These are phyloP conservation scores for Podotricha telesiphe DNA, from an alignment of 2,888 invertebrate genomes.

Conservation along the genomic window DNA sequence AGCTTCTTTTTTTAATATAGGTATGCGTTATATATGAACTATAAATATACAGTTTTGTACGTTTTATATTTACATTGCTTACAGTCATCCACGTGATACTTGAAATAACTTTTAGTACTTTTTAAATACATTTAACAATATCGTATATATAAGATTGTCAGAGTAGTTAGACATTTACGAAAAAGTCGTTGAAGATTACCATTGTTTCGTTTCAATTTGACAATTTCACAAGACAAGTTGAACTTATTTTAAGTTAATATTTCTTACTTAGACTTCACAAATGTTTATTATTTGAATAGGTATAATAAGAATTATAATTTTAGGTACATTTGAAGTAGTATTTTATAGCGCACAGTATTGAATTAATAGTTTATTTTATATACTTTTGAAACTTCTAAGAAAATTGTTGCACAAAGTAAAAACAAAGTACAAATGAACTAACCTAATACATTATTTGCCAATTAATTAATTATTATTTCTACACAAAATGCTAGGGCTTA, in stretches of 20 bases:
- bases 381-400: too few species aligned
- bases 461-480: background rate
- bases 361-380: background rate
- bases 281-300: too few species aligned
- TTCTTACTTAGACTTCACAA: background rate
- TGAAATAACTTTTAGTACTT: slow-evolving; percentile 19
- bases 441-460: background rate
- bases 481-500: background rate
- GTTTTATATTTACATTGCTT: slow-evolving; percentile 1
- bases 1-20: background rate
- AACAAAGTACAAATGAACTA: background rate
- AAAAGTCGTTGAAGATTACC: background rate
- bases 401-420: background rate
- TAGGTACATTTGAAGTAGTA: too few species aligned
- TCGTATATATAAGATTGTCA: slow-evolving; percentile 14
- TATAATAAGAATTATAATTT: too few species aligned
- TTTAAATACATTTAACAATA: slow-evolving; percentile 12
- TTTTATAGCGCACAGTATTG: background rate
- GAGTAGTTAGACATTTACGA: slow-evolving; percentile 2
- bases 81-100: slow-evolving; percentile 18
- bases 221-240: slow-evolving; percentile 7
- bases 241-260: background rate
- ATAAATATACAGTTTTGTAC: too few species aligned
- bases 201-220: slow-evolving; percentile 4
- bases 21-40: too few species aligned